phyloP scores from a whole-genome alignment of 2,888 invertebrate species.

The Diloba caeruleocephala region DNA sequence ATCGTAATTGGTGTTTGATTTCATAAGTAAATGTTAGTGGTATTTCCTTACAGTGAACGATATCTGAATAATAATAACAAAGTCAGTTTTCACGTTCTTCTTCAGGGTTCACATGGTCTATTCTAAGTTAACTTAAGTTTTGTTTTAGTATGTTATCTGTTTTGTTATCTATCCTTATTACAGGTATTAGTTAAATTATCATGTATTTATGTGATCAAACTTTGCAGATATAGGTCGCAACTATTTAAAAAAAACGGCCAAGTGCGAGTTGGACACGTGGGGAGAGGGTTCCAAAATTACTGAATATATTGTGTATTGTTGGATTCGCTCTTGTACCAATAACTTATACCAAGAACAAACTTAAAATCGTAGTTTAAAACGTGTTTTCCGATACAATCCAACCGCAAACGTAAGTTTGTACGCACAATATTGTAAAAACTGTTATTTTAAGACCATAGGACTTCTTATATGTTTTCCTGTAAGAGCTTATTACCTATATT shows the following conservation, averaged over 20 bases:
- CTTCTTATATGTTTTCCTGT: constrained; percentile 20
- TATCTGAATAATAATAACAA: constrained; percentile 58
- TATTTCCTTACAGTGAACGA: constrained; percentile 60
- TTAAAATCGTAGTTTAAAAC: no score
- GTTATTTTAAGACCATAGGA: no score
- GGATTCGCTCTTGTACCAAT: no score
- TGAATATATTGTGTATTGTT: no score
- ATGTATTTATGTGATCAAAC: neutral
- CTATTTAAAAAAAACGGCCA: constrained; percentile 35
- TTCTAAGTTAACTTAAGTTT: constrained; percentile 38
- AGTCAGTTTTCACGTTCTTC: constrained; percentile 54
- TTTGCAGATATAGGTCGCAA: constrained; percentile 18
- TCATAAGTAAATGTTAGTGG: constrained; percentile 58
- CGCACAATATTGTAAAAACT: no score
- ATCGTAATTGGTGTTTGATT: constrained; percentile 65
- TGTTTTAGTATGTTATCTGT: constrained; percentile 15
- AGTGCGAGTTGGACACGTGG: no score
- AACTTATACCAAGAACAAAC: no score
- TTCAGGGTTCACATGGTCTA: constrained; percentile 55
- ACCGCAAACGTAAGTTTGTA: no score
- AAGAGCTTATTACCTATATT: no score
- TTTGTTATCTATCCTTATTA: neutral
- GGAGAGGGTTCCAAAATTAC: no score
- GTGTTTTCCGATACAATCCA: no score
- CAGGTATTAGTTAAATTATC: neutral